Evolutionary conservation across 2,888 invertebrate species (phyloP).

Genomic region (Aphidoletes aphidimyza): DNA sequence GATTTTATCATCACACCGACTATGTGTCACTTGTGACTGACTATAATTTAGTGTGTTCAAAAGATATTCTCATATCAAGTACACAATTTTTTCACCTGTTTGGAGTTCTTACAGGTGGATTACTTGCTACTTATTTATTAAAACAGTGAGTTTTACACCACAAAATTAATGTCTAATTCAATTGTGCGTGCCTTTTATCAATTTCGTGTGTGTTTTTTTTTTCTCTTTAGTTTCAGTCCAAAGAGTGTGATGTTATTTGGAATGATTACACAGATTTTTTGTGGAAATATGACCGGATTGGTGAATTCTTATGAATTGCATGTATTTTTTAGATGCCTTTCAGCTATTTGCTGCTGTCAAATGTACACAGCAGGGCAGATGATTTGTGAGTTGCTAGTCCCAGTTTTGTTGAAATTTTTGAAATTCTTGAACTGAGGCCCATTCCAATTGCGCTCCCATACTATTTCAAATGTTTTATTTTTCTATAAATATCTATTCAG

Average conservation of each 20-base stretch:
- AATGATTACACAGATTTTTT: slow-evolving; percentile 67
- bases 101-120: slow-evolving; percentile 68
- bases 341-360: slow-evolving; percentile 67
- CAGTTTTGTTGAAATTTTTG: background rate
- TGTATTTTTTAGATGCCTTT: slow-evolving; percentile 66
- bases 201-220: background rate
- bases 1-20: slow-evolving; percentile 64
- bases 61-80: slow-evolving; percentile 67
- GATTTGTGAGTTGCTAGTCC: slow-evolving; percentile 68
- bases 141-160: slow-evolving; percentile 63
- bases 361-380: slow-evolving; percentile 67
- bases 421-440: too few relatives aligned
- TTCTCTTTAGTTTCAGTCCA: slow-evolving; percentile 65
- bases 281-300: slow-evolving; percentile 66
- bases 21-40: slow-evolving; percentile 66
- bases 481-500: too few relatives aligned
- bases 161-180: too few relatives aligned
- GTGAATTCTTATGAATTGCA: slow-evolving; percentile 66
- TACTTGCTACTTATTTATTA: slow-evolving; percentile 65
- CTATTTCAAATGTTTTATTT: too few relatives aligned
- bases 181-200: background rate
- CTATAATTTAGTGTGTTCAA: slow-evolving; percentile 67
- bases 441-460: background rate
- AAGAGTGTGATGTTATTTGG: slow-evolving; percentile 66
- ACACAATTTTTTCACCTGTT: slow-evolving; percentile 69